Conservation (phyloP, 1,140 invertebrate genomes). For the Dendroctonus valens region DNA sequence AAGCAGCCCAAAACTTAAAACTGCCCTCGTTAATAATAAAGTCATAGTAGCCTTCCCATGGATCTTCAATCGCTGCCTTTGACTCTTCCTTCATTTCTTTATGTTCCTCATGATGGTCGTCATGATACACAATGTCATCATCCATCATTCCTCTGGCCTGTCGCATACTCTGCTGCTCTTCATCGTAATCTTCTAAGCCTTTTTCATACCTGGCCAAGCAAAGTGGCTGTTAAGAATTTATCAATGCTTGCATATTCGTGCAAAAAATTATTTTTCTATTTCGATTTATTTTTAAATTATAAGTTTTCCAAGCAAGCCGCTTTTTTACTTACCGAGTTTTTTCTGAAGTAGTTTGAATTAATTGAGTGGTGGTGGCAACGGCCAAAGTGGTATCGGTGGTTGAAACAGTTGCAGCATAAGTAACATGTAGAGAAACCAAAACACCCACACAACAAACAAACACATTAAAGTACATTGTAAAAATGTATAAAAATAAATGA, state of each 20-base stretch:
- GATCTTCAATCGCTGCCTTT: conserved; percentile 58
- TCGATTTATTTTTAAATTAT: background rate
- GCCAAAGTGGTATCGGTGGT: conserved; percentile 22
- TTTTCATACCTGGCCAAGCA: conserved; percentile 39
- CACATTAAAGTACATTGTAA: conserved; percentile 24
- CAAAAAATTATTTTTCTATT: conserved; percentile 2
- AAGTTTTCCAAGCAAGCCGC: background rate
- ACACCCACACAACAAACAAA: conserved; percentile 25
- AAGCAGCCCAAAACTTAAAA: conserved; percentile 83
- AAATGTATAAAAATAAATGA: background rate
- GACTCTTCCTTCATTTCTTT: conserved; percentile 48
- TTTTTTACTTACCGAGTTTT: conserved; percentile 35
- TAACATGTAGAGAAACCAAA: conserved; percentile 21
- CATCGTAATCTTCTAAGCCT: conserved; percentile 46
- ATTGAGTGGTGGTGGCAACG: conserved; percentile 30
- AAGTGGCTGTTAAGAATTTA: background rate
- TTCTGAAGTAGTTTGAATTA: conserved; percentile 14
- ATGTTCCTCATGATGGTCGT: conserved; percentile 45
- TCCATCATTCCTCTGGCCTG: conserved; percentile 45
- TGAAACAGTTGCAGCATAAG: conserved; percentile 13
- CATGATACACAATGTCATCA: conserved; percentile 37
- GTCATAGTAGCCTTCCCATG: conserved; percentile 76
- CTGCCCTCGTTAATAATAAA: conserved; percentile 82
- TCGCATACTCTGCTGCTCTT: conserved; percentile 37
- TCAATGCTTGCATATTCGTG: background rate